phyloP scores from a whole-genome alignment of 2,888 invertebrate species.

The Liopterus haemorrhoidalis region DNA sequence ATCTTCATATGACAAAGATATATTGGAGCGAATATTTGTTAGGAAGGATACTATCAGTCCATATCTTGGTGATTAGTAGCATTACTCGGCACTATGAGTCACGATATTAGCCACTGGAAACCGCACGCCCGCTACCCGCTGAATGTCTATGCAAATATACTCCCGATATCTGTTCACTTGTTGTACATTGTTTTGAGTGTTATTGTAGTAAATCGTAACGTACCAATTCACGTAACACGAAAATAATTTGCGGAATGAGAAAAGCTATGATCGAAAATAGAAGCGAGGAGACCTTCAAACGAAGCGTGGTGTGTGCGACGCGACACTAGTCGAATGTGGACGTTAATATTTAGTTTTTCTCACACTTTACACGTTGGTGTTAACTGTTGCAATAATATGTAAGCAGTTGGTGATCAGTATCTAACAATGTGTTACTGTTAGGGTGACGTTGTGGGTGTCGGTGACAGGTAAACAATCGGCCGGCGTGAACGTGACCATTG shows the following conservation, averaged over 20 bases:
- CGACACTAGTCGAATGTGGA: constrained; percentile 2
- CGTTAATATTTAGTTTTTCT: background rate
- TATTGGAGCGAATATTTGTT: no score
- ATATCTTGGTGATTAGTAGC: no score
- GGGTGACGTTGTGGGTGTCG: background rate
- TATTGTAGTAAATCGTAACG: no score
- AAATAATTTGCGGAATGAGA: constrained; percentile 32
- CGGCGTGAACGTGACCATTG: background rate
- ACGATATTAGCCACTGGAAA: no score
- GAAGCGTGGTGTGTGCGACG: background rate
- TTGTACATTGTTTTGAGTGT: no score
- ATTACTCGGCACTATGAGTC: no score
- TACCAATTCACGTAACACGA: constrained; percentile 15
- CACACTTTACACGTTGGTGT: background rate
- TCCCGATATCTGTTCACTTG: no score
- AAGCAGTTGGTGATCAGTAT: background rate
- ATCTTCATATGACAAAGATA: no score
- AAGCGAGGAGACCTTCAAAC: constrained; percentile 31
- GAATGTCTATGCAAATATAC: no score
- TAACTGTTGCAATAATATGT: background rate
- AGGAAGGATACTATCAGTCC: no score
- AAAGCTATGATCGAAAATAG: constrained; percentile 30
- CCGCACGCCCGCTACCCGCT: no score
- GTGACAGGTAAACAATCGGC: background rate
- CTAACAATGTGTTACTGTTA: background rate